Conservation (phyloP, 1,140 invertebrate species). For the Heliconius nattereri region DNA sequence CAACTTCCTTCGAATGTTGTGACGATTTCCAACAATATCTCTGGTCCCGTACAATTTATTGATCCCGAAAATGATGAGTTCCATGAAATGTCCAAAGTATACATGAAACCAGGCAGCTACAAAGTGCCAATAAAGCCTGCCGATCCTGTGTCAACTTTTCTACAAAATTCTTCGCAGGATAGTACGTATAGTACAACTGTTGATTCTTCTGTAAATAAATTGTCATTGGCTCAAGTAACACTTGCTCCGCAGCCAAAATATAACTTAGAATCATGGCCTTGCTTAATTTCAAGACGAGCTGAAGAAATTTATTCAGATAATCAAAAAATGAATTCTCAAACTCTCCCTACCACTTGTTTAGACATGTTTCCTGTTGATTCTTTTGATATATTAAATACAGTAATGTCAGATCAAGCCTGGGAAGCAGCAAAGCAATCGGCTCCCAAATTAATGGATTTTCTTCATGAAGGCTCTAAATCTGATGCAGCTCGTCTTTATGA, state of each 20-base stretch:
- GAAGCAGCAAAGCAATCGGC: slow-evolving; percentile 79
- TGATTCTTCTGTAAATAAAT: slow-evolving; percentile 61
- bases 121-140: slow-evolving; percentile 78
- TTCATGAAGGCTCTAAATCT: slow-evolving; percentile 72
- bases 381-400: slow-evolving; percentile 64
- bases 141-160: slow-evolving; percentile 59
- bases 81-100: slow-evolving; percentile 77
- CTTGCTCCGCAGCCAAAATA: slow-evolving; percentile 75
- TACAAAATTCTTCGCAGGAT: slow-evolving; percentile 57
- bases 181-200: slow-evolving; percentile 51
- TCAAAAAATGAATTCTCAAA: slow-evolving; percentile 51
- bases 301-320: slow-evolving; percentile 65
- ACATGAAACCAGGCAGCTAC: slow-evolving; percentile 80
- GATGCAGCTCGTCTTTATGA: slow-evolving; percentile 73
- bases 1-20: slow-evolving; percentile 70
- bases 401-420: slow-evolving; percentile 76
- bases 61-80: slow-evolving; percentile 78
- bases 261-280: slow-evolving; percentile 73
- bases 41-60: slow-evolving; percentile 78
- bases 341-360: slow-evolving; percentile 49
- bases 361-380: slow-evolving; percentile 58
- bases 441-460: slow-evolving; percentile 75
- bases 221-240: slow-evolving; percentile 60
- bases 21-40: slow-evolving; percentile 72
- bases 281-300: slow-evolving; percentile 58